Evolutionary conservation across 2,113 vertebrate genomes (phyloP).

Genomic region (Hepsetus odoe): DNA sequence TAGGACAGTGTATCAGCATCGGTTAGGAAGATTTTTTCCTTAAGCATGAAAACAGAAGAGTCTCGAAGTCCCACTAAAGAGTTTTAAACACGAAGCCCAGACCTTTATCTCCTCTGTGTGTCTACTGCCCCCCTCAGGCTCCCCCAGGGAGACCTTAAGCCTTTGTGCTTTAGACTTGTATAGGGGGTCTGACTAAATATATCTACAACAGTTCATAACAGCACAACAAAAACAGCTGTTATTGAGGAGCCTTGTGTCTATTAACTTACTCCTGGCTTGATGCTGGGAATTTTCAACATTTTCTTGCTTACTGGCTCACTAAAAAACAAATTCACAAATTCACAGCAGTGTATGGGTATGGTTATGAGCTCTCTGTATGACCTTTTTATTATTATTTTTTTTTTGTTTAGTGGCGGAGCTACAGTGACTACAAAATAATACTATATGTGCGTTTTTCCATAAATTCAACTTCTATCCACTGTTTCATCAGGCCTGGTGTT

Average conservation of each 20-base stretch:
- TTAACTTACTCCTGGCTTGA: background rate
- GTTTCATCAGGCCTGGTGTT: too few species aligned
- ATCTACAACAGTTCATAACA: background rate
- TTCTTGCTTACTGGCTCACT: background rate
- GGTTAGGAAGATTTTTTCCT: background rate
- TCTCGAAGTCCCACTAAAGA: too few species aligned
- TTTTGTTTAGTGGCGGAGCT: too few species aligned
- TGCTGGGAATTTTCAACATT: background rate
- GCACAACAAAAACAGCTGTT: background rate
- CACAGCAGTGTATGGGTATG: too few species aligned
- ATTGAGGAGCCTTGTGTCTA: background rate
- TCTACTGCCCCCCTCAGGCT: slow-evolving; percentile 11
- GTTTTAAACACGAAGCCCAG: background rate
- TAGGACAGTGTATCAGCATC: background rate
- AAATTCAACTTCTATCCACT: too few species aligned
- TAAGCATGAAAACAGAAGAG: too few species aligned
- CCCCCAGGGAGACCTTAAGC: too few species aligned
- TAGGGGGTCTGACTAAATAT: background rate
- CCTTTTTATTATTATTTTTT: too few species aligned
- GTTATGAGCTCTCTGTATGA: background rate
- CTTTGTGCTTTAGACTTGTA: background rate
- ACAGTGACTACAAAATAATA: too few species aligned
- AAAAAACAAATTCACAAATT: background rate
- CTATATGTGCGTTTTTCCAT: too few species aligned
- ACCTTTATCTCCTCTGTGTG: background rate